A percentile compares a stretch with the other conserved stretches of the same genome.
Conservation (phyloP, 2,888 invertebrate genomes). For the Drosophila kambysellisi region DNA sequence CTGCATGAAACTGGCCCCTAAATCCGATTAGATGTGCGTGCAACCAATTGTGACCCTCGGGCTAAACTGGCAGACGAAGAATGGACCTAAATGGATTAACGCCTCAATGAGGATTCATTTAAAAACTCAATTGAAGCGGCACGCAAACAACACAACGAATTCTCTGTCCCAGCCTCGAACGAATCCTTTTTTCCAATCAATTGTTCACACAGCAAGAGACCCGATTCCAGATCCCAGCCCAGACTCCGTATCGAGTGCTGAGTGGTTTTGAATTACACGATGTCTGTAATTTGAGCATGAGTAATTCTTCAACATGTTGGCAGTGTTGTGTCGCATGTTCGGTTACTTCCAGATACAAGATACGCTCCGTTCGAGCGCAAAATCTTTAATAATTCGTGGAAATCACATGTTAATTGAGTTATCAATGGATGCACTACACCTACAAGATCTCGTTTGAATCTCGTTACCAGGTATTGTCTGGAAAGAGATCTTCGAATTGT, state of each 20-base stretch:
- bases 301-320: slow-evolving; percentile 65
- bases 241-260: slow-evolving; percentile 26
- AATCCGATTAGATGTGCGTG: slow-evolving; percentile 74
- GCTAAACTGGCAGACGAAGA: slow-evolving; percentile 29
- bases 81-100: slow-evolving; percentile 75
- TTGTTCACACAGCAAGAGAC: slow-evolving; percentile 59
- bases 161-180: slow-evolving; percentile 8
- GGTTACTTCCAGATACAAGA: slow-evolving; percentile 45
- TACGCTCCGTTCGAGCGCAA: slow-evolving; percentile 58
- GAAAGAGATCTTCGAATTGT: slow-evolving; percentile 32
- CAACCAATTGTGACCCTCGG: slow-evolving; percentile 63
- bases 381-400: slow-evolving; percentile 74
- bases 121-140: slow-evolving; percentile 45
- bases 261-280: slow-evolving; percentile 65
- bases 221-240: slow-evolving; percentile 19
- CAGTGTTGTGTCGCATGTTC: slow-evolving; percentile 13
- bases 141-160: slow-evolving; percentile 33
- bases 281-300: slow-evolving; percentile 72
- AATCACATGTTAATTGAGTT: slow-evolving; percentile 77
- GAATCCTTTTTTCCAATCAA: slow-evolving; percentile 77
- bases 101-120: slow-evolving; percentile 78
- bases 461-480: slow-evolving; percentile 41
- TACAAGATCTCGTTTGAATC: slow-evolving; percentile 27
- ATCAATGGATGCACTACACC: slow-evolving; percentile 62
- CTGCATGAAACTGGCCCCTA: slow-evolving; percentile 36